phyloP scores from a whole-genome alignment of 2,113 vertebrate species.

The Pelecanoides urinatrix region DNA sequence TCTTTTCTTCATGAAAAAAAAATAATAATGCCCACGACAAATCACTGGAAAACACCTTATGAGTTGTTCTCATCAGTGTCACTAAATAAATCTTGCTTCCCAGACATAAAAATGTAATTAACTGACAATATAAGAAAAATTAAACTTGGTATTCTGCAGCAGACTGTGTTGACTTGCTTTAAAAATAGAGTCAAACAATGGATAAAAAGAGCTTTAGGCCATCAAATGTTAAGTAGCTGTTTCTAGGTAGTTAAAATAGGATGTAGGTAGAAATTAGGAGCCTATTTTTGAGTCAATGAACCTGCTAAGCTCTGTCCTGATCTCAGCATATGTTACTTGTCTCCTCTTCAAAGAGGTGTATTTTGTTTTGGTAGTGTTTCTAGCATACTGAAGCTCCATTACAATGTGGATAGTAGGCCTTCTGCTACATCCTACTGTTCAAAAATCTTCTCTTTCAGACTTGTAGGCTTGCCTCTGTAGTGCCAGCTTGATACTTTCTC shows the following conservation, averaged over 20 bases:
- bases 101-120: background rate
- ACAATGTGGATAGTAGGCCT: background rate
- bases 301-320: background rate
- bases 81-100: background rate
- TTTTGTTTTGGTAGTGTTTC: background rate
- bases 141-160: background rate
- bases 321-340: background rate
- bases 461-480: background rate
- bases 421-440: background rate
- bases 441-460: background rate
- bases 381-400: background rate
- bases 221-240: background rate
- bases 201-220: background rate
- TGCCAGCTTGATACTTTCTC: background rate
- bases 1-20: background rate
- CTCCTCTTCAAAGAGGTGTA: background rate
- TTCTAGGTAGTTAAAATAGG: background rate
- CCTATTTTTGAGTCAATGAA: background rate
- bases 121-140: background rate
- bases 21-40: background rate
- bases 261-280: background rate
- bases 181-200: background rate
- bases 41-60: background rate
- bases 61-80: background rate
- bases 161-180: background rate